Conservation (phyloP, 1,140 invertebrate species). For the Mizuhopecten yessoensis region DNA sequence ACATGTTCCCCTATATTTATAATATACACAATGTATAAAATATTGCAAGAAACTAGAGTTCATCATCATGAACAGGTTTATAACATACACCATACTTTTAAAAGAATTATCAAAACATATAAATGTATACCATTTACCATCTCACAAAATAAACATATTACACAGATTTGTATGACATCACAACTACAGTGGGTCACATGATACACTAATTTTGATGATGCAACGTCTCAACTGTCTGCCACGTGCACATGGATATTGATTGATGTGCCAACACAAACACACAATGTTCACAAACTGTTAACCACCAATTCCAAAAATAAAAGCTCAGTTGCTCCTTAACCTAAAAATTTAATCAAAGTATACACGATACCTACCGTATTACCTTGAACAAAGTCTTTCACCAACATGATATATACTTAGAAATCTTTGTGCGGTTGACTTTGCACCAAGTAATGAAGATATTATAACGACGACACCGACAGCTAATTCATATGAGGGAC, state of each 20-base stretch:
- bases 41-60: neutral
- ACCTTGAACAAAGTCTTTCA: too few species aligned
- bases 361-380: too few species aligned
- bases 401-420: too few species aligned
- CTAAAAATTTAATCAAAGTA: too few species aligned
- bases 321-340: neutral
- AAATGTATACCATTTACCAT: neutral
- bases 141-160: constrained; percentile 16
- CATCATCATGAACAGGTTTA: neutral
- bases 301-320: neutral
- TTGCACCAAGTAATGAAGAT: too few species aligned
- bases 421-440: too few species aligned
- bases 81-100: neutral
- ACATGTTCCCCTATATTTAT: neutral
- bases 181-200: constrained; percentile 20
- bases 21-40: neutral
- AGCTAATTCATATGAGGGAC: too few species aligned
- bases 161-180: constrained; percentile 33
- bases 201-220: neutral
- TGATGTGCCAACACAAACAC: neutral
- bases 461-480: too few species aligned
- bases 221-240: neutral
- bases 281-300: neutral
- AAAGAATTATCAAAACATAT: neutral
- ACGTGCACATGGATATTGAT: too few species aligned